Percentiles rank a stretch among this genome's conserved stretches.
Conservation (phyloP, 2,113 vertebrate species). For the Trochalopteron elliotii region DNA sequence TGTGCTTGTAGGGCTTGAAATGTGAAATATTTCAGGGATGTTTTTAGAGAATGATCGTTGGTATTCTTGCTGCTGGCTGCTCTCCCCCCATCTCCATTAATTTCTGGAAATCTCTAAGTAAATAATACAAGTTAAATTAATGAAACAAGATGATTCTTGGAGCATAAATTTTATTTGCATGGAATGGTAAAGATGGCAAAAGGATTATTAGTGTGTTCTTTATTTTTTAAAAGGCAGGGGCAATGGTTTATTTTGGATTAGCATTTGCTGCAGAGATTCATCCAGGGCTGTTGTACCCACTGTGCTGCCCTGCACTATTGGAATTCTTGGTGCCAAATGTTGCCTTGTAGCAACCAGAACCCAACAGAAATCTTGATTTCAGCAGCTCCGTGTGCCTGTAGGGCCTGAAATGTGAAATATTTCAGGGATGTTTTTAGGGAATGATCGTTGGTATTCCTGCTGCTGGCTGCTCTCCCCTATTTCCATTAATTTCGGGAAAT, state of each 20-base stretch:
- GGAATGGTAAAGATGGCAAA: background rate
- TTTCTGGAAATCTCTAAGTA: background rate
- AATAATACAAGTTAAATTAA: background rate
- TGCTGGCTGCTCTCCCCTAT: background rate
- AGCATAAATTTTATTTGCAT: background rate
- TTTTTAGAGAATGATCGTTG: too few relatives aligned
- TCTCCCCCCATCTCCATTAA: too few relatives aligned
- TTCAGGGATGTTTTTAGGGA: background rate
- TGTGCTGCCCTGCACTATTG: background rate
- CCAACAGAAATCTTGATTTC: too few relatives aligned
- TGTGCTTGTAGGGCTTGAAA: too few relatives aligned
- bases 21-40: too few relatives aligned
- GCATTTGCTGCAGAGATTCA: background rate
- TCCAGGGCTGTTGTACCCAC: background rate
- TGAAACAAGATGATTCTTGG: background rate
- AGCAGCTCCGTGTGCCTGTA: background rate
- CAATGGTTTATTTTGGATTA: background rate
- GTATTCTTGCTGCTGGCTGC: too few relatives aligned
- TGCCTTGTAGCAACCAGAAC: background rate
- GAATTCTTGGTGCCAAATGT: background rate
- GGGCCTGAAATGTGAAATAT: background rate
- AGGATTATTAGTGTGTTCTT: background rate
- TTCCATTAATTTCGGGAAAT: background rate
- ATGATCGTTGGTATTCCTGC: accelerated
- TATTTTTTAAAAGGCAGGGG: background rate